Evolutionary conservation across 2,113 vertebrate genomes (phyloP), one percentile per base, ranked within the genome.

Genomic region (Copsychus sechellarum): DNA sequence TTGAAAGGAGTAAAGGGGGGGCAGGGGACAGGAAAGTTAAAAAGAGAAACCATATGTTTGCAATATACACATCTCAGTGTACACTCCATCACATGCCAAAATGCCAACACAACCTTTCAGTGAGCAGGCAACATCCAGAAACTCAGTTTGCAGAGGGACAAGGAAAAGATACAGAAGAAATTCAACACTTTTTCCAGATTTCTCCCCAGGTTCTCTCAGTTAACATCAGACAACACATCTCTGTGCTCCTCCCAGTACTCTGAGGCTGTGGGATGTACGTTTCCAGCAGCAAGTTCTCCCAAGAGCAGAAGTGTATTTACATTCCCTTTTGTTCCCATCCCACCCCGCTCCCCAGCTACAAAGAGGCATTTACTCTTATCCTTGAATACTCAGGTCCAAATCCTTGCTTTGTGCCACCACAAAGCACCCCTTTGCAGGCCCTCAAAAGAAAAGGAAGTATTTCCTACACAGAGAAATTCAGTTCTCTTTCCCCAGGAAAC

Each of bases 31-130:
- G 60, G 22, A 40, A 67, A 91, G 86, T 90, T 88, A 93, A 90
- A 90, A 93, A 90, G 80, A 95, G 87, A 94, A 95, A 84, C 77
- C 83, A 67, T 87, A 95, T 87, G 93, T 87, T 93, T 91, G 92
- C 61, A 87, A 93, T 89, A 91, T 23, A 92, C 81, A 91, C 94
- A 91, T 84, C 81, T 36, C 91, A 60, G 76, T 23, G 56, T 74
- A 83, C 56, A 15, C 73, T 56, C 74, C 94, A 66, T 61, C 58
- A 61, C 71, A 26, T 0, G 6, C 42, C 86, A 45, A 67, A 81
- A 91, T 36, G 77, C 77, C 92, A 87, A 58, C 82, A 36, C 65
- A 67, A 65, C 29, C 73, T 3, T 53, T 72, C 48, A 53, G 38
- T 1, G 12, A 93, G 62, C 54, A 42, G 50, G 51, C 9, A 0